Conservation (phyloP, 2,888 invertebrate species). For the Campaea margaritaria region DNA sequence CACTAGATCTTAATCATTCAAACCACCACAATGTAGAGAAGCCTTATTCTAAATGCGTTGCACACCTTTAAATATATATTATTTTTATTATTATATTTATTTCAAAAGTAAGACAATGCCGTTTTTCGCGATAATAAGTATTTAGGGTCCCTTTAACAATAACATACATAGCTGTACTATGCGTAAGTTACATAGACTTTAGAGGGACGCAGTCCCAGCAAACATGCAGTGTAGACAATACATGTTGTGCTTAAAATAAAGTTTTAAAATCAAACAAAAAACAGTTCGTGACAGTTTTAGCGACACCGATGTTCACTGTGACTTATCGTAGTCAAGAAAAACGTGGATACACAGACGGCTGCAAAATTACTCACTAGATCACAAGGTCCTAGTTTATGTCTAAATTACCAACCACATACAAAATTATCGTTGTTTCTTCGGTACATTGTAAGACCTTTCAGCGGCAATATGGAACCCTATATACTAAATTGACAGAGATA, state of each 20-base stretch:
- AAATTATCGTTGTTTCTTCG: slow-evolving; percentile 26
- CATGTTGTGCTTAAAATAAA: background rate
- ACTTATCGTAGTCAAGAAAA: background rate
- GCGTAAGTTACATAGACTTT: too few relatives aligned
- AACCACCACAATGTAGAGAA: slow-evolving; percentile 2
- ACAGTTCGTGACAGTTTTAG: too few relatives aligned
- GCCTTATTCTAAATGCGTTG: slow-evolving; percentile 36
- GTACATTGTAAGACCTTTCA: slow-evolving; percentile 20
- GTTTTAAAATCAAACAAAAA: too few relatives aligned
- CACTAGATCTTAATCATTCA: slow-evolving; percentile 7
- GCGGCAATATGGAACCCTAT: slow-evolving; percentile 12
- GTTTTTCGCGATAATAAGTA: slow-evolving; percentile 23
- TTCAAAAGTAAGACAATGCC: slow-evolving; percentile 23
- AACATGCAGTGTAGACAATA: background rate
- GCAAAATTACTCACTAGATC: background rate
- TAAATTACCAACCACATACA: slow-evolving; percentile 6
- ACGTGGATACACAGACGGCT: background rate
- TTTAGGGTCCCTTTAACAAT: background rate
- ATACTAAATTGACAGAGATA: slow-evolving; percentile 31
- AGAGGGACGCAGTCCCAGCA: background rate
- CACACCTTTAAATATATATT: slow-evolving; percentile 6
- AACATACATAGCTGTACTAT: background rate
- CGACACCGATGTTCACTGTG: too few relatives aligned
- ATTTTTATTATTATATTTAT: slow-evolving; percentile 5
- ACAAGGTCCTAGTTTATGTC: background rate